Evolutionary conservation across 2,113 vertebrate species (phyloP).

Genomic region (Oceanites oceanicus): DNA sequence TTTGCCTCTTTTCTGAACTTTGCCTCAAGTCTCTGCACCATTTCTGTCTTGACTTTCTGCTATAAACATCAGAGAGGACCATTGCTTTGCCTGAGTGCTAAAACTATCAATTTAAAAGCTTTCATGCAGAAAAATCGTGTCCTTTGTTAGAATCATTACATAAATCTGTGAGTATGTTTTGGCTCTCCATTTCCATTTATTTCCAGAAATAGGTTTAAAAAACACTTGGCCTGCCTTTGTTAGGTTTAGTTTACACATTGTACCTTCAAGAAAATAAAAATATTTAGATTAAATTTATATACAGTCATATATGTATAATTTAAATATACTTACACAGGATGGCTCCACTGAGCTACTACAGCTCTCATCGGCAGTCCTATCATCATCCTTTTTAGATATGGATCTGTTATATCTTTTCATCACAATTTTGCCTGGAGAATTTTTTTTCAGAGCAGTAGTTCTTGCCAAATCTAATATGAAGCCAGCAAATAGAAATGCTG

Average conservation of each 20-base stretch:
- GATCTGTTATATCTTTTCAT: slow-evolving; percentile 22
- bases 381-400: not conserved
- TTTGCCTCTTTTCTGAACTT: not conserved
- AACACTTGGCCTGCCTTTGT: not conserved
- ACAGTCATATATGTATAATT: not conserved
- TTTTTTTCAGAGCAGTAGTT: not conserved
- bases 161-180: not conserved
- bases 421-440: not conserved
- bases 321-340: not conserved
- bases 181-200: not conserved
- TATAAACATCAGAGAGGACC: not conserved
- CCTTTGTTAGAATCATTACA: not conserved
- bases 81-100: not conserved
- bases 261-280: not conserved
- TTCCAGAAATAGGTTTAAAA: not conserved
- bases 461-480: not conserved
- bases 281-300: not conserved
- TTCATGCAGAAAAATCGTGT: not conserved
- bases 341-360: slow-evolving; percentile 12
- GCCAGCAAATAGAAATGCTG: not conserved
- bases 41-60: not conserved
- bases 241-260: not conserved
- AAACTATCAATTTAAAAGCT: not conserved
- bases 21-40: not conserved
- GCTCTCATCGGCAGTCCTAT: not conserved